A percentile compares a stretch with the other conserved stretches of the same genome.
phyloP scores from a whole-genome alignment of 92 coral and sea anemone species.

The Hydrozoanthus gracilis region DNA sequence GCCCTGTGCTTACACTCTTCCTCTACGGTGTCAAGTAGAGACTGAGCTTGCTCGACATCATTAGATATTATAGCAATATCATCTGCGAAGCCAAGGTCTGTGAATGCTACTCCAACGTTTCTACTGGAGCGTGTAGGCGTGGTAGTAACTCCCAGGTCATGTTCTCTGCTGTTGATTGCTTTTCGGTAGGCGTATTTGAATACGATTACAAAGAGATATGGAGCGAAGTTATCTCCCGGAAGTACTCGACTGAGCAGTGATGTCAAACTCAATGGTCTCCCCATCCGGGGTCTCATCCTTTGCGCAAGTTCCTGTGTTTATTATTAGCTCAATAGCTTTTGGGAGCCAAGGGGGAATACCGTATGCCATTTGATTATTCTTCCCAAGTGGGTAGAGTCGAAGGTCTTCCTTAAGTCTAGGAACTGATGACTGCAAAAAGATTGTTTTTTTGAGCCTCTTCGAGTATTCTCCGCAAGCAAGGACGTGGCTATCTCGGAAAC shows the following conservation, averaged over 20 bases:
- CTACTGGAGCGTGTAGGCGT: background rate
- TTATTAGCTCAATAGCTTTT: background rate
- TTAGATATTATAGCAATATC: background rate
- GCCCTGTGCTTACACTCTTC: background rate
- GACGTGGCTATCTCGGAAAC: slow-evolving; percentile 48
- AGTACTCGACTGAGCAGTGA: slow-evolving; percentile 53
- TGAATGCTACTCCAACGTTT: background rate
- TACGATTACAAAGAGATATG: slow-evolving; percentile 35
- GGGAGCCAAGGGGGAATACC: slow-evolving; percentile 47
- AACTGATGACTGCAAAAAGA: background rate
- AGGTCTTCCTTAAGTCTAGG: slow-evolving; percentile 41
- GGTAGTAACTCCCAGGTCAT: background rate
- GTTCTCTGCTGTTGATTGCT: background rate
- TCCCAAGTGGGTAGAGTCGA: too few relatives aligned
- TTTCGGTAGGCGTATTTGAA: background rate
- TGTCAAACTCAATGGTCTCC: slow-evolving; percentile 38
- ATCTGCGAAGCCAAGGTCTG: background rate
- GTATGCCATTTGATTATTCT: too few relatives aligned
- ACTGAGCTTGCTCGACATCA: background rate
- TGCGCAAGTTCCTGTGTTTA: slow-evolving; percentile 23
- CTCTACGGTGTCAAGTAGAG: background rate
- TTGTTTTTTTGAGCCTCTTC: slow-evolving; percentile 10
- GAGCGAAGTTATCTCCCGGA: slow-evolving; percentile 25
- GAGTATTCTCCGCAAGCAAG: slow-evolving; percentile 44
- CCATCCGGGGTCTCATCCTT: slow-evolving; percentile 46